Conservation (phyloP, 2,113 vertebrate species). For the Corythornis cristatus region DNA sequence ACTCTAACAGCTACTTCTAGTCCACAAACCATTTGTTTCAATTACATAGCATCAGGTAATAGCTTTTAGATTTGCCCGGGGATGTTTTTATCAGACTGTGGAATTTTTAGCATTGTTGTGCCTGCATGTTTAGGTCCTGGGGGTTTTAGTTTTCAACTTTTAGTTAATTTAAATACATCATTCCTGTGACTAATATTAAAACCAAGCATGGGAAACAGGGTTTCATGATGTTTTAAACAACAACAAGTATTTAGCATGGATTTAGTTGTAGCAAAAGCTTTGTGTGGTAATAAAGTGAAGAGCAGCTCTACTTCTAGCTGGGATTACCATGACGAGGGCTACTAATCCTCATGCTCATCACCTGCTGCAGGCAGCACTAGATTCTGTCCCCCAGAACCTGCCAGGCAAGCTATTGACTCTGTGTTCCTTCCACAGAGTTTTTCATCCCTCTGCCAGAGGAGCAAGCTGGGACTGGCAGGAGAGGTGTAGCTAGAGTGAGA, state of each 20-base stretch:
- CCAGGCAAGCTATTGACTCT: background rate
- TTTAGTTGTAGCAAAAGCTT: constrained; percentile 9
- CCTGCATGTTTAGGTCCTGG: background rate
- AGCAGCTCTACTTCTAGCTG: background rate
- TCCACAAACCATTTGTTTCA: background rate
- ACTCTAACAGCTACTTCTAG: background rate
- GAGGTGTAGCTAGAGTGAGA: background rate
- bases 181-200: background rate
- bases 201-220: background rate
- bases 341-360: background rate
- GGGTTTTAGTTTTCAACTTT: background rate
- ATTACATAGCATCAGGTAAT: background rate
- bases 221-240: background rate
- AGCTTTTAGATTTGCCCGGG: background rate
- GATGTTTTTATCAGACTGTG: background rate
- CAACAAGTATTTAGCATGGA: background rate
- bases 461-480: background rate
- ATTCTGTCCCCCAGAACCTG: background rate
- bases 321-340: background rate
- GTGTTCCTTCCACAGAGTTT: accelerated
- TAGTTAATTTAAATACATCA: background rate
- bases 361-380: background rate
- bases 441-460: background rate
- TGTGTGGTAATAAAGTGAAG: background rate
- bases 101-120: background rate